These are phyloP conservation scores for Mastigias papua DNA, from an alignment of 30 jellyfish, hydroid and myxozoan genomes.

Conservation along the genomic window DNA sequence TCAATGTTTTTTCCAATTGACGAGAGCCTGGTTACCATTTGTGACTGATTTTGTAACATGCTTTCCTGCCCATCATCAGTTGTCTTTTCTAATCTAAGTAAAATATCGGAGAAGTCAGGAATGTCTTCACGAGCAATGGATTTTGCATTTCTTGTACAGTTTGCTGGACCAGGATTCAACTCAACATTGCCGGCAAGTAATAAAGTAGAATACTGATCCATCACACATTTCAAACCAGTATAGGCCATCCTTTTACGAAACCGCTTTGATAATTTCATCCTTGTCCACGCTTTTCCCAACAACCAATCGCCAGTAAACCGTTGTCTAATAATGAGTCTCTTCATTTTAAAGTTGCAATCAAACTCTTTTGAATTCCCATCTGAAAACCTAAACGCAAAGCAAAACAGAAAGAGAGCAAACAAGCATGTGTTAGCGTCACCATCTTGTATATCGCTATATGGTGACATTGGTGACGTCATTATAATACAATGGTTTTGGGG, in stretches of 20 bases:
- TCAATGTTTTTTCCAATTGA: neutral
- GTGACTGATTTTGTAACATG: neutral
- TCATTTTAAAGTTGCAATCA: neutral
- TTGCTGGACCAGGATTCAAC: slow-evolving; percentile 12
- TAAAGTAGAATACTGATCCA: neutral
- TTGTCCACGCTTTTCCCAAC: slow-evolving; percentile 6
- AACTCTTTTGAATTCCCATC: neutral
- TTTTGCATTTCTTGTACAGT: neutral
- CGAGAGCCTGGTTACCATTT: neutral
- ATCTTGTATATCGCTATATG: neutral
- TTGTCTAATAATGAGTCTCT: neutral
- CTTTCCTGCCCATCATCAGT: slow-evolving; percentile 15
- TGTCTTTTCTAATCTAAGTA: neutral
- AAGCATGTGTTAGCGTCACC: too few relatives aligned
- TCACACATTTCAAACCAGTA: neutral
- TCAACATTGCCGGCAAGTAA: neutral
- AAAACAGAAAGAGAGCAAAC: neutral
- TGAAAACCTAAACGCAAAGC: neutral
- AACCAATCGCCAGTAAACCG: neutral
- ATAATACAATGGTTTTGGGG: neutral
- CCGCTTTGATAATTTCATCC: neutral
- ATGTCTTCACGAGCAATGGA: neutral
- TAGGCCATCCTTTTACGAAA: slow-evolving; percentile 11
- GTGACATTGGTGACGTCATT: neutral
- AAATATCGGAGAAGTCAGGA: slow-evolving; percentile 6